phyloP scores from a whole-genome alignment of 2,888 invertebrate genomes.

The Drosophila mercatorum region DNA sequence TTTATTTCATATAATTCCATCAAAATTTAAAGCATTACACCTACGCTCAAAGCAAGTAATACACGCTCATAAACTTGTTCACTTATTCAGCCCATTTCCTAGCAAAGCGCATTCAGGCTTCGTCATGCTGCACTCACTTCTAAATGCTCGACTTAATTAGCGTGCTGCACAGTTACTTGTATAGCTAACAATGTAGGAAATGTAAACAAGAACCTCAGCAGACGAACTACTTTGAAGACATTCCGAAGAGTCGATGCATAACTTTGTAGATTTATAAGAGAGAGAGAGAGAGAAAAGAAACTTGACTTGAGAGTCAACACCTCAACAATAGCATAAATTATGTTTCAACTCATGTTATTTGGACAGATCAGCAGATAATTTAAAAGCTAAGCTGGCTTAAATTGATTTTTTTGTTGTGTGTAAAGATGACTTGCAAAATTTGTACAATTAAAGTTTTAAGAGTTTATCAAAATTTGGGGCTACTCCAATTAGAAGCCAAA shows the following conservation, averaged over 20 bases:
- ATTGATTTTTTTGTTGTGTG: neutral
- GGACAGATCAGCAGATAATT: neutral
- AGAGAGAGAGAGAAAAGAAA: neutral
- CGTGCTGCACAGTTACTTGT: constrained; percentile 23
- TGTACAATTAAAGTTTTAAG: neutral
- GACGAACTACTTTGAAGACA: neutral
- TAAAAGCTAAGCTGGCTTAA: neutral
- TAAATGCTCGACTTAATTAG: constrained; percentile 27
- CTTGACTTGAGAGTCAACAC: constrained; percentile 5
- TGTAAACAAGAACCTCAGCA: constrained; percentile 10
- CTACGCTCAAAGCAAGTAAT: no score
- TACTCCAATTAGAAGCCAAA: neutral
- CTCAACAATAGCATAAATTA: neutral
- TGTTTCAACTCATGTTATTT: neutral
- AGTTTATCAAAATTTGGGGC: neutral
- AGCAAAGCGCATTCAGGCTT: constrained; percentile 14
- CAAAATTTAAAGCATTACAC: neutral
- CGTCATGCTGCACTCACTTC: constrained; percentile 4
- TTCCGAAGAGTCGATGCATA: constrained; percentile 5
- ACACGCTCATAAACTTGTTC: no score
- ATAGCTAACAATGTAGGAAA: constrained; percentile 17
- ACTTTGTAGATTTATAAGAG: neutral
- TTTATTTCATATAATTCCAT: no score
- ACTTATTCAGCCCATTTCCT: neutral
- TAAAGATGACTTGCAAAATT: neutral